Evolutionary conservation across 1,140 invertebrate genomes (phyloP).

Genomic region (Drosophila navojoa): DNA sequence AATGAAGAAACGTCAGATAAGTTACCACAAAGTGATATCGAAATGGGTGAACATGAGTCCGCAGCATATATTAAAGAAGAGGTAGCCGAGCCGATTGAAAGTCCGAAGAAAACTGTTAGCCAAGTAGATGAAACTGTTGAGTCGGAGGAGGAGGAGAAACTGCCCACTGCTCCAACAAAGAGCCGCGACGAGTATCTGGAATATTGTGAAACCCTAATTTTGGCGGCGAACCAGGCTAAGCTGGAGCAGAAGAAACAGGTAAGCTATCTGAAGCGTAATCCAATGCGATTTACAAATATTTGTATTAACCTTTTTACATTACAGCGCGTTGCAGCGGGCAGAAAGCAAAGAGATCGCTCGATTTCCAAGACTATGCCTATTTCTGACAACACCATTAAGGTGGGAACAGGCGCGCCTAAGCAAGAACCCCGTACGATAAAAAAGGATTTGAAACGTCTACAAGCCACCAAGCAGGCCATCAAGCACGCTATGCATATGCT

Average conservation of each 20-base stretch:
- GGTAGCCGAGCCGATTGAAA: too few relatives aligned
- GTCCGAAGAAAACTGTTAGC: background rate
- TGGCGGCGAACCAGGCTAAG: slow-evolving; percentile 53
- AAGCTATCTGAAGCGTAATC: background rate
- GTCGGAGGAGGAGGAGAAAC: background rate
- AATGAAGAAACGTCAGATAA: slow-evolving; percentile 14
- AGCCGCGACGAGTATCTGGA: slow-evolving; percentile 40
- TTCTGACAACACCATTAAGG: background rate
- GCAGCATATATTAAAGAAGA: background rate
- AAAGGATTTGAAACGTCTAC: slow-evolving; percentile 56
- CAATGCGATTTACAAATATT: background rate
- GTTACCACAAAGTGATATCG: background rate
- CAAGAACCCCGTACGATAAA: slow-evolving; percentile 21
- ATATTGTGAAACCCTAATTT: slow-evolving; percentile 48
- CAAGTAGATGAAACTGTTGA: background rate
- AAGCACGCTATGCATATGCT: slow-evolving; percentile 50
- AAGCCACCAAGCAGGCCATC: slow-evolving; percentile 53
- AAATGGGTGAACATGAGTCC: background rate
- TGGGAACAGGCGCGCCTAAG: background rate
- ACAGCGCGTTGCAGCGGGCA: slow-evolving; percentile 34
- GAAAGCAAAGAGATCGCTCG: slow-evolving; percentile 7
- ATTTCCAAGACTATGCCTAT: background rate
- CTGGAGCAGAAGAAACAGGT: slow-evolving; percentile 54
- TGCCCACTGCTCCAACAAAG: slow-evolving; percentile 2
- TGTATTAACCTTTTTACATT: background rate